Evolutionary conservation across 2,113 vertebrate species (phyloP).

Genomic region (Donacobius atricapilla): DNA sequence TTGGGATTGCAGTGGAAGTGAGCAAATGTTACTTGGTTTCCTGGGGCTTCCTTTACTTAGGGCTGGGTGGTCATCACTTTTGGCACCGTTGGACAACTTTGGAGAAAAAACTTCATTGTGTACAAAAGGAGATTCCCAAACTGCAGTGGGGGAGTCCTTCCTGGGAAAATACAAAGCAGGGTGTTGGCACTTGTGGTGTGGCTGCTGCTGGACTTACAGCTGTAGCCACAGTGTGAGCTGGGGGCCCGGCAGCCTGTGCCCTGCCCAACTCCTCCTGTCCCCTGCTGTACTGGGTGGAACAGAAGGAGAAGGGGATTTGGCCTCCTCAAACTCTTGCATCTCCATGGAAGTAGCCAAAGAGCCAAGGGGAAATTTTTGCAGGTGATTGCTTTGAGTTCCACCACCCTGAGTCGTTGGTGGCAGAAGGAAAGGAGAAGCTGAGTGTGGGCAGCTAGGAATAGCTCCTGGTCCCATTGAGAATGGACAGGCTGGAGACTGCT

Average conservation of each 20-base stretch:
- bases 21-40: neutral
- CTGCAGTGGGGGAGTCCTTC: neutral
- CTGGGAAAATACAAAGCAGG: neutral
- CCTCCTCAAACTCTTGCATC: neutral
- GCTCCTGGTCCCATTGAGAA: neutral
- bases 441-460: neutral
- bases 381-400: neutral
- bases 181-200: neutral
- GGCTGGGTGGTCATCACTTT: neutral
- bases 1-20: neutral
- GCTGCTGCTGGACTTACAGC: neutral
- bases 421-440: neutral
- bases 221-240: neutral
- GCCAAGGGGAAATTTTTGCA: neutral
- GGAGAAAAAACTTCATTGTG: neutral
- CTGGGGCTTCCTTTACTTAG: neutral
- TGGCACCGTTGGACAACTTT: neutral
- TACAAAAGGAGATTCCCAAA: neutral
- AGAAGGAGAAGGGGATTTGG: neutral
- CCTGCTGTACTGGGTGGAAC: neutral
- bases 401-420: rapidly evolving
- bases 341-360: neutral
- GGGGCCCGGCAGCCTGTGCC: rapidly evolving
- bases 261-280: neutral
- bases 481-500: neutral